These are phyloP conservation scores for Oncorhynchus kisutch DNA, from an alignment of 2,113 vertebrate genomes.

Conservation along the genomic window DNA sequence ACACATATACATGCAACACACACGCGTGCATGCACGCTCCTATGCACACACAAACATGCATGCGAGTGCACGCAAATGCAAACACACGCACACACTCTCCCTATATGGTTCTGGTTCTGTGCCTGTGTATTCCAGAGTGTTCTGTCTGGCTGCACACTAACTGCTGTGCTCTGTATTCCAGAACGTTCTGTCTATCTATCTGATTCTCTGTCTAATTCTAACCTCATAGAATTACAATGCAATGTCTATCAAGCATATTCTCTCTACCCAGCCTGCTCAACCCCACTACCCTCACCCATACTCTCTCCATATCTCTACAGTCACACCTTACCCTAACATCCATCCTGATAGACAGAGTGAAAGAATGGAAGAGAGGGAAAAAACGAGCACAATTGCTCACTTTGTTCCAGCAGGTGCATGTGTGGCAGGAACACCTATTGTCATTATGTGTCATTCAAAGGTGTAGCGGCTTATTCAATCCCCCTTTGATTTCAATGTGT, in stretches of 20 bases:
- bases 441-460: neutral
- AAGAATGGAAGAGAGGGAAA: slow-evolving; percentile 3
- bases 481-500: neutral
- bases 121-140: too few relatives aligned
- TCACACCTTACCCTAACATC: neutral
- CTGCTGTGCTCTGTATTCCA: too few relatives aligned
- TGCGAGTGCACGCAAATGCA: neutral
- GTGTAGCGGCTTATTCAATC: neutral
- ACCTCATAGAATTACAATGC: neutral
- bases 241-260: neutral
- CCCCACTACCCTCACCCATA: neutral
- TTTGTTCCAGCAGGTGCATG: neutral
- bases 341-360: neutral
- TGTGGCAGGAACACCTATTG: neutral
- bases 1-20: neutral
- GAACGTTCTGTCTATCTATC: neutral
- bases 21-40: too few relatives aligned
- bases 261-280: neutral
- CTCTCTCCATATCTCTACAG: neutral
- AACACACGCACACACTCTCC: neutral
- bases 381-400: neutral
- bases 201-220: neutral
- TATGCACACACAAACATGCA: neutral
- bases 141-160: too few relatives aligned
- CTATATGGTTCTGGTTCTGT: too few relatives aligned